Conservation (phyloP, 2,113 vertebrate genomes). For the Vulpes vulpes region DNA sequence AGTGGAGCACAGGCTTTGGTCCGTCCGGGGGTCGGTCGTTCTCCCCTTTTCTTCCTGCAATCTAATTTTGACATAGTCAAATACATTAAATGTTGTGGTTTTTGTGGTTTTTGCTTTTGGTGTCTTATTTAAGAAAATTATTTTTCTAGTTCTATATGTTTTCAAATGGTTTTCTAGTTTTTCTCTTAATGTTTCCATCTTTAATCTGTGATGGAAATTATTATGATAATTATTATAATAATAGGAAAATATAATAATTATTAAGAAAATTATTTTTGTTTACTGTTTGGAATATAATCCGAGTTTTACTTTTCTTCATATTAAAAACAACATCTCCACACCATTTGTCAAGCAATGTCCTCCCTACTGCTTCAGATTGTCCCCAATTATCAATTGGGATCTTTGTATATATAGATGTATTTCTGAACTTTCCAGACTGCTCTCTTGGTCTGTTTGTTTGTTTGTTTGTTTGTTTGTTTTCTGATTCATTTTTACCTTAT, state of each 20-base stretch:
- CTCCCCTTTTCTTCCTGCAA: neutral
- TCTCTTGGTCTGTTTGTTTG: neutral
- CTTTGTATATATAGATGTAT: neutral
- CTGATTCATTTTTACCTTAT: neutral
- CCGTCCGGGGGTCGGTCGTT: no score
- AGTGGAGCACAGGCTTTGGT: no score
- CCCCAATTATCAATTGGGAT: neutral
- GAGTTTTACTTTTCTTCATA: neutral
- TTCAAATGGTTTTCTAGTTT: neutral
- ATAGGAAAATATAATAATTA: no score
- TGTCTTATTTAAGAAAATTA: neutral
- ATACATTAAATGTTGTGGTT: neutral
- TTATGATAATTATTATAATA: no score
- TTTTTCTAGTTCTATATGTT: neutral
- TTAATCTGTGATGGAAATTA: neutral
- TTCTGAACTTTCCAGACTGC: neutral
- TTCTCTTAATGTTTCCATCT: slow-evolving; percentile 15
- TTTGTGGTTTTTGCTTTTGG: neutral
- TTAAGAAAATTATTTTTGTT: neutral
- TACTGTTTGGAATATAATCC: neutral
- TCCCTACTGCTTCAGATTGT: neutral
- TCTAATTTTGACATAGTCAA: slow-evolving; percentile 2
- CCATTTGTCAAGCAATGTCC: neutral
- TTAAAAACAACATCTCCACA: neutral
- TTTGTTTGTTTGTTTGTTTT: neutral